phyloP scores from a whole-genome alignment of 2,113 vertebrate species.

The Accipiter cooperii region DNA sequence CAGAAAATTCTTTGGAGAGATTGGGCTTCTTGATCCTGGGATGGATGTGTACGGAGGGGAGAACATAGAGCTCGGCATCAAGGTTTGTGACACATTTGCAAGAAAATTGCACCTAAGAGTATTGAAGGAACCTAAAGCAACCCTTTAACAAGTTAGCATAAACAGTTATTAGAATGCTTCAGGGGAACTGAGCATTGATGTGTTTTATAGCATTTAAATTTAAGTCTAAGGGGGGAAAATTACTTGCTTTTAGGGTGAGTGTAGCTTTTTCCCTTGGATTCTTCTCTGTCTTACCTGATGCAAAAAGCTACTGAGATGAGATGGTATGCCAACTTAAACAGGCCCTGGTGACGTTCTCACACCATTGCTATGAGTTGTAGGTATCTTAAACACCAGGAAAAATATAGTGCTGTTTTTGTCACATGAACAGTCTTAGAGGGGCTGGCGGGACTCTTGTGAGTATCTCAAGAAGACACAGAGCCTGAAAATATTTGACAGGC shows the following conservation, averaged over 20 bases:
- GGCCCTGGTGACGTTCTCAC: not conserved
- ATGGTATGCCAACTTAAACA: not conserved
- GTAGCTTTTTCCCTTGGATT: not conserved
- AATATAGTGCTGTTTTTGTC: fast-evolving
- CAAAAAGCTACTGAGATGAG: not conserved
- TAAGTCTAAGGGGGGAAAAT: not conserved
- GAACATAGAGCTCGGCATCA: conserved; percentile 97
- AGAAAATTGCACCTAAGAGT: not conserved
- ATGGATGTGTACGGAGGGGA: conserved; percentile 99
- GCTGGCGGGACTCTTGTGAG: not conserved
- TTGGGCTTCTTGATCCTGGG: conserved; percentile 91
- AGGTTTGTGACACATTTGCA: conserved; percentile 75
- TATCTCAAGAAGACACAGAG: not conserved
- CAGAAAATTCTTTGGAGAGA: conserved; percentile 89
- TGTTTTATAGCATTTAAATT: not conserved
- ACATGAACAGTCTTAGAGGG: not conserved
- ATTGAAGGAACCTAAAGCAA: not conserved
- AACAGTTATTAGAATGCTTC: not conserved
- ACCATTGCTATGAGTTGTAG: not conserved
- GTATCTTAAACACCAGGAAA: not conserved
- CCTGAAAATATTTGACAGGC: not conserved
- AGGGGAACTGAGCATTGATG: not conserved
- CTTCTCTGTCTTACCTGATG: not conserved
- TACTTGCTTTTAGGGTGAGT: not conserved
- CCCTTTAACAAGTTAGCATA: not conserved